These are phyloP conservation scores for Tarsius wallacei DNA, from an alignment of 2,797 vertebrate species.

Conservation along the genomic window DNA sequence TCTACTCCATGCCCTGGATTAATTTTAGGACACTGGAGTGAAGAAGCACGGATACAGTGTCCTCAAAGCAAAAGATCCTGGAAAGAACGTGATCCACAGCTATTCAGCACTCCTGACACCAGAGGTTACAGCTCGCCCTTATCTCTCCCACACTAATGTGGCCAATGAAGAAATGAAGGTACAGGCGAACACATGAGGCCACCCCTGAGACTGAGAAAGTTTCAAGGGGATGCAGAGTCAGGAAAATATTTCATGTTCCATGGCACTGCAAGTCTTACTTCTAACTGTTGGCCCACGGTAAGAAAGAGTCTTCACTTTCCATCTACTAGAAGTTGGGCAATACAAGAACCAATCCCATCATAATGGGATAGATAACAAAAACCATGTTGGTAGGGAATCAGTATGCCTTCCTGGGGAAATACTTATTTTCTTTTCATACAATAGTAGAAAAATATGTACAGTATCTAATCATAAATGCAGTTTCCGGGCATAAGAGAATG, in stretches of 20 bases:
- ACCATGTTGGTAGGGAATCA: background rate
- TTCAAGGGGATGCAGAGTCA: background rate
- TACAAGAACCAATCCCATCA: background rate
- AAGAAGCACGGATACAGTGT: background rate
- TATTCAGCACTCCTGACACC: background rate
- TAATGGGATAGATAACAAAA: background rate
- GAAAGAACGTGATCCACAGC: background rate
- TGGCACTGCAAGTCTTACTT: background rate
- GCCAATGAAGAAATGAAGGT: background rate
- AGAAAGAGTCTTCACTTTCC: background rate
- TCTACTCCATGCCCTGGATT: background rate
- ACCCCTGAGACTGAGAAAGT: rapidly evolving
- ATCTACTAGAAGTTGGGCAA: background rate
- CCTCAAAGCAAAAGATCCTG: background rate
- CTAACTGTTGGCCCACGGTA: background rate
- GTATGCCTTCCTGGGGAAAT: background rate
- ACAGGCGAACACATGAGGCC: background rate
- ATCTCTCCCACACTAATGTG: background rate
- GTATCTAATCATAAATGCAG: background rate
- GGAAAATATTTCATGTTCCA: background rate
- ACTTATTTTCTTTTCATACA: background rate
- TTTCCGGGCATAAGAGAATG: background rate
- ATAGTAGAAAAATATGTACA: background rate
- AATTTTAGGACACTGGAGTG: background rate
- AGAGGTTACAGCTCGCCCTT: background rate